Evolutionary conservation across 1,140 invertebrate genomes (phyloP).

Genomic region (Euschistus heros): DNA sequence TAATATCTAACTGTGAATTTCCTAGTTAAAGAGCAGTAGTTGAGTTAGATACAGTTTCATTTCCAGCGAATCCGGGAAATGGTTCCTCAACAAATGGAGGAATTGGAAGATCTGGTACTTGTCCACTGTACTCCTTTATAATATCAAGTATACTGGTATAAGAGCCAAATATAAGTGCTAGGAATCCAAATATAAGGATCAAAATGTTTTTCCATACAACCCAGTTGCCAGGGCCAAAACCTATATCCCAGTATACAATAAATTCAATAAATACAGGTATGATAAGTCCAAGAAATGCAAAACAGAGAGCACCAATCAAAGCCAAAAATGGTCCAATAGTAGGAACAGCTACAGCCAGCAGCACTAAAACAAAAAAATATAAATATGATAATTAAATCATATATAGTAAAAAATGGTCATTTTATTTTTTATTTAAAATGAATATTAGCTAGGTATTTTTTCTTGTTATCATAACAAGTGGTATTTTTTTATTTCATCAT

Average conservation of each 20-base stretch:
- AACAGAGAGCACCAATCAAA: conserved; percentile 87
- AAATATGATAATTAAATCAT: neutral
- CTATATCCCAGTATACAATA: conserved; percentile 60
- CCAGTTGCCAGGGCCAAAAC: conserved; percentile 49
- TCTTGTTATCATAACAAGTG: neutral
- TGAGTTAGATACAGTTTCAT: no score
- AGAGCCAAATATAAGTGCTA: conserved; percentile 70
- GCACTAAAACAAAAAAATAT: conserved; percentile 27
- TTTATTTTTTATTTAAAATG: neutral
- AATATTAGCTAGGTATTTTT: neutral
- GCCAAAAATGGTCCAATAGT: conserved; percentile 83
- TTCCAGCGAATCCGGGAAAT: no score
- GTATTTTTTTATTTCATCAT: no score
- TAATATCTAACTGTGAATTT: neutral
- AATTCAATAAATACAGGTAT: conserved; percentile 82
- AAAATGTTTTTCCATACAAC: conserved; percentile 67
- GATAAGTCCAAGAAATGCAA: conserved; percentile 83
- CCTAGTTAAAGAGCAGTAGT: neutral
- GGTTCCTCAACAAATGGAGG: conserved; percentile 2
- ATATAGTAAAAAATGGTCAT: neutral
- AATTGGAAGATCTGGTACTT: neutral
- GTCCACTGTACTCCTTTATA: conserved; percentile 30
- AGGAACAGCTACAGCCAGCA: conserved; percentile 72
- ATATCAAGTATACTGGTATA: conserved; percentile 63
- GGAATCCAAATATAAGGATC: conserved; percentile 57